A percentile compares a stretch with the other conserved stretches of the same genome.
These are phyloP conservation scores for Atta colombica DNA, from an alignment of 1,140 invertebrate genomes.

Conservation along the genomic window DNA sequence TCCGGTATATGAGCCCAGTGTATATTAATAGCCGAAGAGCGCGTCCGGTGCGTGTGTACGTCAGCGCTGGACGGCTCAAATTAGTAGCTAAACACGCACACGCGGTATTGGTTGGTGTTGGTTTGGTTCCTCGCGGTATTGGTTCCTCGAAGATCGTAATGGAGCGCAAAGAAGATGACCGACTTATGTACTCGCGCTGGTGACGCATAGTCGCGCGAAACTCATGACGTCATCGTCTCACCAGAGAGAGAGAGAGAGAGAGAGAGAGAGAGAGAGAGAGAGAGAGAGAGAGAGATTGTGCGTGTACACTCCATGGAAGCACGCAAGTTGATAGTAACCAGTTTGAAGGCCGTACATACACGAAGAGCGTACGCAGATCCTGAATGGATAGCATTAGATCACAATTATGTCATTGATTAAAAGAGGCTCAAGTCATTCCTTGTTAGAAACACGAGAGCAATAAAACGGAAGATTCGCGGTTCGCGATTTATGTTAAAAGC, in stretches of 20 bases:
- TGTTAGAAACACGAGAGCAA: neutral
- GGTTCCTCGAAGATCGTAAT: slow-evolving; percentile 58
- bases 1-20: slow-evolving; percentile 68
- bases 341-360: slow-evolving; percentile 17
- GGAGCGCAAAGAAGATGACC: slow-evolving; percentile 21
- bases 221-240: slow-evolving; percentile 47
- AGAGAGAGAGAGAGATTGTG: slow-evolving; percentile 12
- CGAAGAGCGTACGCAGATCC: neutral
- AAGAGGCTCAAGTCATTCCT: neutral
- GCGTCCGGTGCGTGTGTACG: slow-evolving; percentile 59
- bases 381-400: neutral
- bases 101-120: neutral
- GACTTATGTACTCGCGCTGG: neutral
- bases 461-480: neutral
- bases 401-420: slow-evolving; percentile 26
- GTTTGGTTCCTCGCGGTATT: too few relatives aligned
- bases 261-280: neutral
- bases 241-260: too few relatives aligned
- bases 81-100: slow-evolving; percentile 59
- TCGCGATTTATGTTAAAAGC: neutral
- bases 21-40: slow-evolving; percentile 71
- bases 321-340: neutral
- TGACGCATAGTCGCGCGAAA: slow-evolving; percentile 50
- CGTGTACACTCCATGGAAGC: slow-evolving; percentile 7
- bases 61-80: slow-evolving; percentile 58